Conservation (phyloP, 2,888 invertebrate genomes). For the Mellilla xanthometata region DNA sequence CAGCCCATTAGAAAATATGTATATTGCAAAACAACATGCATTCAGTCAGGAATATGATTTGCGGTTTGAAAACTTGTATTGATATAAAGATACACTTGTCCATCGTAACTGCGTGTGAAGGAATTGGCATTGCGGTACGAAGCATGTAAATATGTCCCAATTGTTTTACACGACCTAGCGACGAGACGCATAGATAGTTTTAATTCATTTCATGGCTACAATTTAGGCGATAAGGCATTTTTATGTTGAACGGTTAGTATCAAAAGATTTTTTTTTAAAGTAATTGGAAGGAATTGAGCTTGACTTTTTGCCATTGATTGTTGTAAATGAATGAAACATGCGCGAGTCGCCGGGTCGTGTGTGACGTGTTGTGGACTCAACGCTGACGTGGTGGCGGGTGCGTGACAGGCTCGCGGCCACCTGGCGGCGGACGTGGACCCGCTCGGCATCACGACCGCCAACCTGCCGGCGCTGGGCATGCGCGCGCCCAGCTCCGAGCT, state of each 20-base stretch:
- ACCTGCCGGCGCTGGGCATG: conserved; percentile 81
- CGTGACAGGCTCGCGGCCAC: conserved; percentile 94
- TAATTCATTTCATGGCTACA: too few species aligned
- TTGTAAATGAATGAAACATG: background rate
- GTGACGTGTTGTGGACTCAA: conserved; percentile 51
- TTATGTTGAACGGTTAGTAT: too few species aligned
- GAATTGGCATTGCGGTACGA: conserved; percentile 53
- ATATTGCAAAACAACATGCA: conserved; percentile 17
- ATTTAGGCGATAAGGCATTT: too few species aligned
- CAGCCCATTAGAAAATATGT: conserved; percentile 7
- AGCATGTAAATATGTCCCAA: conserved; percentile 41
- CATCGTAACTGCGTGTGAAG: conserved; percentile 45
- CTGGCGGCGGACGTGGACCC: conserved; percentile 97
- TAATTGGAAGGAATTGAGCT: too few species aligned
- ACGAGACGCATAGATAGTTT: conserved; percentile 17
- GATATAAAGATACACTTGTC: conserved; percentile 19
- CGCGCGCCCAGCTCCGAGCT: conserved; percentile 78
- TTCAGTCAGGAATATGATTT: conserved; percentile 15
- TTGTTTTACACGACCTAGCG: conserved; percentile 49
- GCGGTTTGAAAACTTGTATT: conserved; percentile 11
- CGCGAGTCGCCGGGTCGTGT: conserved; percentile 48
- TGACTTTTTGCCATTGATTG: background rate
- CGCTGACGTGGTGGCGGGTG: conserved; percentile 65
- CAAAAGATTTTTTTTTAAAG: background rate
- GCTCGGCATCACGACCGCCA: conserved; percentile 92